Percentiles rank a stretch among this genome's conserved stretches.
Conservation (phyloP, 2,797 vertebrate species). For the Tolypeutes matacus region DNA sequence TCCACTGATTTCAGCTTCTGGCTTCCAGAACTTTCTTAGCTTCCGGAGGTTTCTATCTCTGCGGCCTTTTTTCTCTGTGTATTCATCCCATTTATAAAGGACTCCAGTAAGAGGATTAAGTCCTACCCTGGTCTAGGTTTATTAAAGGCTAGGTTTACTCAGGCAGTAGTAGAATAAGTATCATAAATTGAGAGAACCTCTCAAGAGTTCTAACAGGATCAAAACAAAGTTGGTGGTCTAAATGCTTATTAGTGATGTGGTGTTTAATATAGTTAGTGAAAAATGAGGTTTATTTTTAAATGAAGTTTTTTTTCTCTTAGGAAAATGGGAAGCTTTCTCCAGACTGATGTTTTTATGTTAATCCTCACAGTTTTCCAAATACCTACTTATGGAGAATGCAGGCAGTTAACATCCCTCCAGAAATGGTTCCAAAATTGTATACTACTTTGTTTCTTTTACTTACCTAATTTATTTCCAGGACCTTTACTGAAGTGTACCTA, state of each 20-base stretch:
- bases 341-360: no score
- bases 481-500: no score
- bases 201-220: conserved; percentile 72
- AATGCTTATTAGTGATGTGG: conserved; percentile 77
- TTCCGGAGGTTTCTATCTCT: no score
- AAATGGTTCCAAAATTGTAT: conserved; percentile 53
- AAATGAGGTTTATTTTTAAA: conserved; percentile 50
- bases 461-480: conserved; percentile 67
- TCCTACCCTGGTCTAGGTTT: conserved; percentile 72
- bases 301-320: no score
- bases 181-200: conserved; percentile 79
- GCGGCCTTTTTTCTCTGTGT: no score
- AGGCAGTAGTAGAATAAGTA: conserved; percentile 86
- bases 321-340: no score
- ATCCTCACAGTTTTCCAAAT: conserved; percentile 37
- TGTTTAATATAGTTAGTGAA: conserved; percentile 72
- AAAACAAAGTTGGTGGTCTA: conserved; percentile 74
- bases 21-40: no score
- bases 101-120: no score
- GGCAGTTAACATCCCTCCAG: conserved; percentile 82
- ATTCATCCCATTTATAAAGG: no score
- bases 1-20: no score
- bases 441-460: conserved; percentile 82
- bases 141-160: conserved; percentile 84
- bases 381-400: conserved; percentile 69